Percentiles rank a stretch among this genome's conserved stretches.
phyloP scores from a whole-genome alignment of 2,113 vertebrate genomes.

The Cairina moschata region DNA sequence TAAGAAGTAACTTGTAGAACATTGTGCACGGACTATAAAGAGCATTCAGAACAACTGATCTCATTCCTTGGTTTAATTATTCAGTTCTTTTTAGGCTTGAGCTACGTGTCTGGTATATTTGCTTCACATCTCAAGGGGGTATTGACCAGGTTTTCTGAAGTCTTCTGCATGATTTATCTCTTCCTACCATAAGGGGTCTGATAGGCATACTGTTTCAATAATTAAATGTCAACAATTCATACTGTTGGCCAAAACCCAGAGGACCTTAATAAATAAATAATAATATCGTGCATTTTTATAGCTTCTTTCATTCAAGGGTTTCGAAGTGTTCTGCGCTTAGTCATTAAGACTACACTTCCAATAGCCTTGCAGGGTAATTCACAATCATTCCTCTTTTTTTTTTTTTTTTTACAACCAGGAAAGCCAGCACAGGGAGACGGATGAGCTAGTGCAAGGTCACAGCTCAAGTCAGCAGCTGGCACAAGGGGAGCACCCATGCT shows the following conservation, averaged over 20 bases:
- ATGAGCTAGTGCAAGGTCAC: not conserved
- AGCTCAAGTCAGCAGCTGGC: accelerated
- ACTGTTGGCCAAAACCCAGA: conserved; percentile 66
- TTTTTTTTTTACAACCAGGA: accelerated
- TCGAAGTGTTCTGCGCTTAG: conserved; percentile 25
- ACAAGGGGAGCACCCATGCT: accelerated
- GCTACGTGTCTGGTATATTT: conserved; percentile 51
- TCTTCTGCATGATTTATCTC: conserved; percentile 74
- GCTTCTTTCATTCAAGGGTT: conserved; percentile 56
- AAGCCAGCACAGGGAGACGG: not conserved
- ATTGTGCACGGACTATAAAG: not conserved
- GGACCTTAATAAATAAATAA: conserved; percentile 68
- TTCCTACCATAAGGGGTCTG: conserved; percentile 65
- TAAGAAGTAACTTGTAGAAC: conserved; percentile 50
- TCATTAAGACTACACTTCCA: not conserved
- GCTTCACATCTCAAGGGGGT: conserved; percentile 53
- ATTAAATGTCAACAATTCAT: conserved; percentile 77
- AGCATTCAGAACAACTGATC: conserved; percentile 46
- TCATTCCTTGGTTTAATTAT: conserved; percentile 70
- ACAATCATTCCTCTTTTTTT: not conserved
- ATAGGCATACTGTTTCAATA: conserved; percentile 71
- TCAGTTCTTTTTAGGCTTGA: conserved; percentile 49
- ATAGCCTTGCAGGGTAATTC: not conserved
- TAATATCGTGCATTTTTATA: conserved; percentile 60
- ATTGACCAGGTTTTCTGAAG: conserved; percentile 71